Conservation (phyloP, 2,113 vertebrate species). For the Cygnus atratus region DNA sequence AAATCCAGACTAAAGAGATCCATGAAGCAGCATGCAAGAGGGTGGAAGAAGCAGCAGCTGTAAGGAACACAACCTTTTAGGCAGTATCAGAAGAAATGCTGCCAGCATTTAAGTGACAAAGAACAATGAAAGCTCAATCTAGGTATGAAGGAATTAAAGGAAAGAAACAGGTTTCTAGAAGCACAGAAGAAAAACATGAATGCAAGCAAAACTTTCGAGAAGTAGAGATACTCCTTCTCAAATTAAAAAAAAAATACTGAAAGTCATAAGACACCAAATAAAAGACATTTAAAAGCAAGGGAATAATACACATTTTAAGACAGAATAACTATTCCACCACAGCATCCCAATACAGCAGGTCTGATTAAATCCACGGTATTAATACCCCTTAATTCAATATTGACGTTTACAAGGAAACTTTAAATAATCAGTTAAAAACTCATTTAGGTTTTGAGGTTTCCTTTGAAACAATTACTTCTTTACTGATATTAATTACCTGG, state of each 20-base stretch:
- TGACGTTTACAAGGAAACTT: neutral
- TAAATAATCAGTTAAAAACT: neutral
- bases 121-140: neutral
- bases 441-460: neutral
- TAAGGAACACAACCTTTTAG: neutral
- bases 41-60: neutral
- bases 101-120: neutral
- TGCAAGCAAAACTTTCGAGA: neutral
- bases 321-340: neutral
- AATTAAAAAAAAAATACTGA: neutral
- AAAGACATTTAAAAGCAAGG: neutral
- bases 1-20: neutral
- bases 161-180: neutral
- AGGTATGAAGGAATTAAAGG: neutral
- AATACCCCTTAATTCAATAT: neutral
- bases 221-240: neutral
- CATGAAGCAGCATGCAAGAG: neutral
- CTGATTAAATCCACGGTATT: neutral
- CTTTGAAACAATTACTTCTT: neutral
- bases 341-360: neutral
- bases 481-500: neutral
- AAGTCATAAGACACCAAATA: neutral
- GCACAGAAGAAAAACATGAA: neutral
- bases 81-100: neutral
- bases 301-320: neutral